Conservation (phyloP, 2,113 vertebrate species). For the Cynocephalus volans region DNA sequence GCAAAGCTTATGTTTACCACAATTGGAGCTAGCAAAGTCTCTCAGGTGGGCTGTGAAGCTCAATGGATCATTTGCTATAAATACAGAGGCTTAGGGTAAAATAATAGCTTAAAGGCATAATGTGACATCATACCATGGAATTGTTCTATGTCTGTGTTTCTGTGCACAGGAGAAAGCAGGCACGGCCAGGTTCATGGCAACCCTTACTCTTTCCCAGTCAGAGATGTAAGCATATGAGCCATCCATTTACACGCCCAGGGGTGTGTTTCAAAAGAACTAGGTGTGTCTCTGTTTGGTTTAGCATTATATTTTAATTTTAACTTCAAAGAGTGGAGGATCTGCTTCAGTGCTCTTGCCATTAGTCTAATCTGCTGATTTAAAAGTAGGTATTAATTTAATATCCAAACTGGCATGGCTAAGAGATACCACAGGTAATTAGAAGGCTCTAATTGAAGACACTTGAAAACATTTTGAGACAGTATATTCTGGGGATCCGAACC, state of each 20-base stretch:
- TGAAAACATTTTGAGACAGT: constrained; percentile 53
- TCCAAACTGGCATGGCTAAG: constrained; percentile 53
- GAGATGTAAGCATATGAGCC: not conserved
- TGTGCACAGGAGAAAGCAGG: not conserved
- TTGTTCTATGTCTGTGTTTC: not conserved
- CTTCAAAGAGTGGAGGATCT: constrained; percentile 62
- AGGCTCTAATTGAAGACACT: constrained; percentile 43
- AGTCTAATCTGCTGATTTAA: constrained; percentile 55
- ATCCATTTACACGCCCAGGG: not conserved
- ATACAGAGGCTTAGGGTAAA: not conserved
- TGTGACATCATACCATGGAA: not conserved
- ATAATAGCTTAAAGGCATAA: not conserved
- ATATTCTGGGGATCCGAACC: not conserved
- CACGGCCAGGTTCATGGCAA: not conserved
- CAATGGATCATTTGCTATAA: not conserved
- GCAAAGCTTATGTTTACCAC: not conserved
- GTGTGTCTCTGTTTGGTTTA: constrained; percentile 68
- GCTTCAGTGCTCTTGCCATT: not conserved
- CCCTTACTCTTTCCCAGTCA: not conserved
- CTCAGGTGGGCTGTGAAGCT: not conserved
- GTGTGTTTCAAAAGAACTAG: constrained; percentile 25
- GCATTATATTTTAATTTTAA: constrained; percentile 51
- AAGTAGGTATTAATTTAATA: constrained; percentile 68
- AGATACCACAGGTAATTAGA: constrained; percentile 59
- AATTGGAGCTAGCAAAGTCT: not conserved